Evolutionary conservation across 2,797 vertebrate species (phyloP).

Genomic region (Odontamblyopus rebecca): DNA sequence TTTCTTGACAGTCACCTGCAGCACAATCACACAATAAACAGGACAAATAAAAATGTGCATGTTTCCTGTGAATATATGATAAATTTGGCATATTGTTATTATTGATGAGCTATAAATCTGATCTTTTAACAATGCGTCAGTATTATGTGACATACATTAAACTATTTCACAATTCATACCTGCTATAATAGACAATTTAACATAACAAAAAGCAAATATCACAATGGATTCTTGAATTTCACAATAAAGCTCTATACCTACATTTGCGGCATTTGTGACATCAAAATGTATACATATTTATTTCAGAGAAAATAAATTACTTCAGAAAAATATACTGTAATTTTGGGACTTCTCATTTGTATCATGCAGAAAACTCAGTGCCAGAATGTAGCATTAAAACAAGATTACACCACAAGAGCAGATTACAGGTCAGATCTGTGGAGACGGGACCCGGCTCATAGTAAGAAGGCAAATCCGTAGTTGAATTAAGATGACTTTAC

Average conservation of each 20-base stretch:
- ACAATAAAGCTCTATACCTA: background rate
- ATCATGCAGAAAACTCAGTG: background rate
- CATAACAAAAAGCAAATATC: background rate
- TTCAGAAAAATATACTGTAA: slow-evolving; percentile 12
- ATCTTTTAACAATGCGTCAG: slow-evolving; percentile 28
- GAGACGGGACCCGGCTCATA: too few relatives aligned
- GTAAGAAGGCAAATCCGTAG: background rate
- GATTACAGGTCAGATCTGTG: too few relatives aligned
- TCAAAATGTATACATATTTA: background rate
- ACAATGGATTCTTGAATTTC: background rate
- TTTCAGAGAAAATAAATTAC: background rate
- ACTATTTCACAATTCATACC: background rate
- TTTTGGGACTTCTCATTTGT: background rate
- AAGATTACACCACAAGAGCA: background rate
- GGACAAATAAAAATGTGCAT: background rate
- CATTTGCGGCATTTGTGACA: background rate
- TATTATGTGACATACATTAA: background rate
- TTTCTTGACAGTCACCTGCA: background rate
- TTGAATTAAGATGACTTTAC: background rate
- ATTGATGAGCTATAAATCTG: background rate
- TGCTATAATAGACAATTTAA: background rate
- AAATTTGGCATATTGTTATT: background rate
- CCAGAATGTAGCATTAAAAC: background rate
- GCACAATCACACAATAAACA: background rate
- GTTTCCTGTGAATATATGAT: background rate